Conservation (phyloP, 2,797 vertebrate genomes). For the Pipistrellus kuhlii region DNA sequence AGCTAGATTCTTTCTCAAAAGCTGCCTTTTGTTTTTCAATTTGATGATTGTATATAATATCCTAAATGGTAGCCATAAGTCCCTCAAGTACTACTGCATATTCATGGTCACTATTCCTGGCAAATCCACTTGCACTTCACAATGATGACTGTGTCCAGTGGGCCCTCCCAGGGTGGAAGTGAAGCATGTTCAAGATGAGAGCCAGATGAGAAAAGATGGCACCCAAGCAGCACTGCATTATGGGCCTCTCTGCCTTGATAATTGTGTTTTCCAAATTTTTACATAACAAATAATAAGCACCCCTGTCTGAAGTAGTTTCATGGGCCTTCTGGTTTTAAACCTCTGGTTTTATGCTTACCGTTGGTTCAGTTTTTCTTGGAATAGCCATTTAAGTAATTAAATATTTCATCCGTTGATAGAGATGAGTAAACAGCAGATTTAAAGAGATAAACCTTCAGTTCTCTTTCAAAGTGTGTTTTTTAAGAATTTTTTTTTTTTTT, state of each 20-base stretch:
- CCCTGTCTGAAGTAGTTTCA: conserved; percentile 4
- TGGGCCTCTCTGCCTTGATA: conserved; percentile 21
- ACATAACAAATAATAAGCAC: conserved; percentile 33
- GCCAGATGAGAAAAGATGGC: conserved; percentile 11
- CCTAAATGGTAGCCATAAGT: conserved; percentile 32
- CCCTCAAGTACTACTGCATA: not conserved
- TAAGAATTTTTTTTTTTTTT: not conserved
- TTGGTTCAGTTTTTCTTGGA: conserved; percentile 32
- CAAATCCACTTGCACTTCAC: conserved; percentile 35
- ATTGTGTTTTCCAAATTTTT: conserved; percentile 34
- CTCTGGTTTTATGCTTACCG: not conserved
- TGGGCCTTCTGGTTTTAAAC: conserved; percentile 52
- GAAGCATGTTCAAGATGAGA: conserved; percentile 24
- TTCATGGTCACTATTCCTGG: conserved; percentile 31
- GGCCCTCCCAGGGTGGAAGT: not conserved
- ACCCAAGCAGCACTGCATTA: not conserved
- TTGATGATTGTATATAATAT: not conserved
- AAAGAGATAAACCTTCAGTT: conserved; percentile 18
- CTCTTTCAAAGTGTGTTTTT: conserved; percentile 2
- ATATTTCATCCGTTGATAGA: conserved; percentile 40
- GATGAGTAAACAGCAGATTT: conserved; percentile 31
- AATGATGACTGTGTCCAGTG: not conserved
- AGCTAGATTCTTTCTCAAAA: not conserved
- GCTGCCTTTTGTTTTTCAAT: not conserved
- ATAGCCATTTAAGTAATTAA: conserved; percentile 61